Evolutionary conservation across 2,797 vertebrate genomes (phyloP).

Genomic region (Diplodus puntazzo): DNA sequence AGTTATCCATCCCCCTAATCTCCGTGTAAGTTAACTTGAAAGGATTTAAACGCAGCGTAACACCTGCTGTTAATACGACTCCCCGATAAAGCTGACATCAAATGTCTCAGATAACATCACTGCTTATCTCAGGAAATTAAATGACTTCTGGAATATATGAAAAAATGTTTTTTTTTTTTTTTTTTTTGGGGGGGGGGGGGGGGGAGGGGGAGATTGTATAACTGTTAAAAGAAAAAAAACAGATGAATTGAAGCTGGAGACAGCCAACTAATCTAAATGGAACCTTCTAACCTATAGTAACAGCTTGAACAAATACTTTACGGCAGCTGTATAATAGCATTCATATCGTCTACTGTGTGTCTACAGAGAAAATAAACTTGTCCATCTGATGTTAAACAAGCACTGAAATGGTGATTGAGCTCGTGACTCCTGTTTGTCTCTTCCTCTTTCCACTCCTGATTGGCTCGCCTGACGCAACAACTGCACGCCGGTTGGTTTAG

Average conservation of each 20-base stretch:
- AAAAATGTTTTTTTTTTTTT: conserved; percentile 4
- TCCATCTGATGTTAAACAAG: conserved; percentile 50
- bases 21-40: conserved; percentile 71
- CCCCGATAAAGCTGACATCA: conserved; percentile 71
- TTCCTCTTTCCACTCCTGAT: conserved; percentile 65
- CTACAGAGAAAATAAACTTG: conserved; percentile 25
- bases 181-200: no score
- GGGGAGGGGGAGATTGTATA: conserved; percentile 27
- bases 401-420: conserved; percentile 60
- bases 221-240: conserved; percentile 28
- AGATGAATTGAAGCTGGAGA: conserved; percentile 15
- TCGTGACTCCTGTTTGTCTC: conserved; percentile 51
- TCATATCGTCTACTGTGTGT: neutral
- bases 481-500: conserved; percentile 66
- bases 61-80: conserved; percentile 73
- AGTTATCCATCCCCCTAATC: conserved; percentile 60
- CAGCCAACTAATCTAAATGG: conserved; percentile 48
- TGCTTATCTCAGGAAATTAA: conserved; percentile 72
- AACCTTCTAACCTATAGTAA: conserved; percentile 21
- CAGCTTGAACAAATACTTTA: conserved; percentile 14
- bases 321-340: neutral
- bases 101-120: conserved; percentile 73
- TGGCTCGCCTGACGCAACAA: conserved; percentile 74
- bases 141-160: conserved; percentile 57
- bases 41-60: conserved; percentile 67